Conservation (phyloP, 2,797 vertebrate species). For the Scyliorhinus canicula region DNA sequence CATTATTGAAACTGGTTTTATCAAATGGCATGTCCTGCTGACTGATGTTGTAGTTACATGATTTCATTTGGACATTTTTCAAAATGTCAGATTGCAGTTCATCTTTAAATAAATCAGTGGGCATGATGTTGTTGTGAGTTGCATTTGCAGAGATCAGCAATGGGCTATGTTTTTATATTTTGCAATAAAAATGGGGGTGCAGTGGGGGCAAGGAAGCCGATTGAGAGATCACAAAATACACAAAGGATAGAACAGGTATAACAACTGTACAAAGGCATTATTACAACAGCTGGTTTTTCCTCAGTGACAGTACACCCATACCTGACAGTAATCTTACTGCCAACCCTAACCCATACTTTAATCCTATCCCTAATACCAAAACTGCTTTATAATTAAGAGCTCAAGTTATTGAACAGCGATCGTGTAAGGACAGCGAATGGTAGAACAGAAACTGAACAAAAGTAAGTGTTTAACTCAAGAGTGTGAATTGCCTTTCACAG, state of each 20-base stretch:
- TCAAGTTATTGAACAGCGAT: slow-evolving; percentile 11
- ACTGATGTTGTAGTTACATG: background rate
- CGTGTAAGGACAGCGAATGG: background rate
- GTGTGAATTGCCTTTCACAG: slow-evolving; percentile 77
- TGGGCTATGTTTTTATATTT: background rate
- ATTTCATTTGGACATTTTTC: background rate
- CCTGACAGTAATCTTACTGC: background rate
- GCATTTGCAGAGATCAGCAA: background rate
- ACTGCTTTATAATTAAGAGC: background rate
- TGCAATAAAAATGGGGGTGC: background rate
- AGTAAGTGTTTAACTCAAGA: slow-evolving; percentile 70
- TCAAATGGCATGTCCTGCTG: background rate
- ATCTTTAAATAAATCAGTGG: background rate
- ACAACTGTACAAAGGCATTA: background rate
- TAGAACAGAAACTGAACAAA: slow-evolving; percentile 56
- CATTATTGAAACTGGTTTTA: background rate
- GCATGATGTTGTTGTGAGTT: background rate
- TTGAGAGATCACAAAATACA: background rate
- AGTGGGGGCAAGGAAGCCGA: background rate
- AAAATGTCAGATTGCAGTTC: background rate
- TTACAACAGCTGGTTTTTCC: slow-evolving; percentile 1
- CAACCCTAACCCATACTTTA: slow-evolving; percentile 8
- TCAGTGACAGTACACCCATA: background rate
- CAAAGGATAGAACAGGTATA: background rate
- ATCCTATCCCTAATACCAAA: background rate